These are phyloP conservation scores for Hirtodrosophila duncani DNA, from an alignment of 2,888 invertebrate genomes.

Conservation along the genomic window DNA sequence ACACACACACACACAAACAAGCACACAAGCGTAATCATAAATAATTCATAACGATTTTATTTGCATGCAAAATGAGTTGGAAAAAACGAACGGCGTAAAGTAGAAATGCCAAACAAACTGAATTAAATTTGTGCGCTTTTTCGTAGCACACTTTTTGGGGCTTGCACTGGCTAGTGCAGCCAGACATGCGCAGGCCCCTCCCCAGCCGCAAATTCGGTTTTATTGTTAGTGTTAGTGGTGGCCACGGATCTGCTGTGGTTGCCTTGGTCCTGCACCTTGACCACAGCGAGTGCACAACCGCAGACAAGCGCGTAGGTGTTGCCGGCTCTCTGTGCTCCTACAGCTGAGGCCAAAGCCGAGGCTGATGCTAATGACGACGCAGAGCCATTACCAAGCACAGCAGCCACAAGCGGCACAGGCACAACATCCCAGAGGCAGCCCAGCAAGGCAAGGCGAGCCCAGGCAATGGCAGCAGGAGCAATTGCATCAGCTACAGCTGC, in stretches of 20 bases:
- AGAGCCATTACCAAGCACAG: slow-evolving; percentile 16
- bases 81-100: slow-evolving; percentile 19
- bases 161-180: slow-evolving; percentile 9
- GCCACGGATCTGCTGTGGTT: slow-evolving; percentile 32
- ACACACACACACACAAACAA: slow-evolving; percentile 45
- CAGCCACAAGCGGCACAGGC: not conserved
- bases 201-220: slow-evolving; percentile 61
- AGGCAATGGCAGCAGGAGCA: not conserved
- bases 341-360: slow-evolving; percentile 21
- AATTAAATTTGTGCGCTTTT: slow-evolving; percentile 54
- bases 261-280: slow-evolving; percentile 48
- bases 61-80: slow-evolving; percentile 69
- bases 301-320: slow-evolving; percentile 68
- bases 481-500: slow-evolving; percentile 13
- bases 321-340: slow-evolving; percentile 7
- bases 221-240: slow-evolving; percentile 52
- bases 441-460: slow-evolving; percentile 7
- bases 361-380: slow-evolving; percentile 62
- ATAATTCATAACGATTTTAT: slow-evolving; percentile 72
- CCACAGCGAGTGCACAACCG: slow-evolving; percentile 55
- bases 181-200: slow-evolving; percentile 3
- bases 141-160: slow-evolving; percentile 25
- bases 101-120: slow-evolving; percentile 55
- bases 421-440: not conserved
- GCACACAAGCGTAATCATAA: no score